Evolutionary conservation across 1,140 invertebrate genomes (phyloP), one percentile per base, ranked within the genome.

Genomic region (Lepidurus arcticus): DNA sequence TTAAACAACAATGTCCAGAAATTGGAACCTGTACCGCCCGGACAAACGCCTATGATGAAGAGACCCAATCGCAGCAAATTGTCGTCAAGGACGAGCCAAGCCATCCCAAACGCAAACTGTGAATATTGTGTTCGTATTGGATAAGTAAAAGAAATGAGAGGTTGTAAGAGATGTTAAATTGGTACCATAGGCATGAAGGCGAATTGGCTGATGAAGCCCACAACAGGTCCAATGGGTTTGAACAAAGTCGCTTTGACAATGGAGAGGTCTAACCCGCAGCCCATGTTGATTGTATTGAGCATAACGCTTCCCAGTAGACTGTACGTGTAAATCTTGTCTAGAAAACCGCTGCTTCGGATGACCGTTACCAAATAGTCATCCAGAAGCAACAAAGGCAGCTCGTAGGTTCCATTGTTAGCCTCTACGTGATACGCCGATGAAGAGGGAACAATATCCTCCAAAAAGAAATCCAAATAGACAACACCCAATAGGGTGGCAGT

Each of bases 11-110:
- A 89, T 0, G 94, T 94, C 94, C 96, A 98, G 81, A 97, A 95
- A 84, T 98, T 98, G 11, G 94, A 97, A 10, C 95, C 94, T 2
- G 94, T 95, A 5, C 96, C 96, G 43, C 92, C 95, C 13, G 96
- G 96, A 79, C 92, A 91, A 74, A 94, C 92, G 0, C 95, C 96
- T 4, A 93, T 93, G 82, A 96, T 94, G 86, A 98, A 98, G 82
- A 98, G 88, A 0, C 96, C 96, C 80, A 97, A 86, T 78, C 91
- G 90, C 87, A 95, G 88, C 78, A 80, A 47, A 73, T 73, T 44
- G n/a, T 77, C 53, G 16, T 80, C 43, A 5, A 80, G 44, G 53
- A 80, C 42, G 7, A 80, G 4, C 75, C 44, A 42, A 73, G 79
- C 75, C 24, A 80, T 43, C 7, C 21, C 65, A 42, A 80, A 80